Percentiles rank a stretch among this genome's conserved stretches.
phyloP scores from a whole-genome alignment of 2,888 invertebrate species.

The Cinara cedri region DNA sequence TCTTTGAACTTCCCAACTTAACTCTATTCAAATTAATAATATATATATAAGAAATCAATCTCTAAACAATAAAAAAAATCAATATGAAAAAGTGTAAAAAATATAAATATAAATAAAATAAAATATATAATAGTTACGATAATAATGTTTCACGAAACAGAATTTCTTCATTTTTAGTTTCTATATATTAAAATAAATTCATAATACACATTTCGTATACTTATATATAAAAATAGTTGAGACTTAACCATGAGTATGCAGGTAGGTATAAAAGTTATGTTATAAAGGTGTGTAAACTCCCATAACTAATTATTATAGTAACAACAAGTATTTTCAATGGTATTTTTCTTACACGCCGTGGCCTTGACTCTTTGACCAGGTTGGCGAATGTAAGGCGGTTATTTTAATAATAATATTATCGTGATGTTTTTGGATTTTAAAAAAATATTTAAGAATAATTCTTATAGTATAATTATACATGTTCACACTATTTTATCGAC shows the following conservation, averaged over 20 bases:
- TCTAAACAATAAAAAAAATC: background rate
- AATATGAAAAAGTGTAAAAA: background rate
- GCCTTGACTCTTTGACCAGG: slow-evolving; percentile 44
- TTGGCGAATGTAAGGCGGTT: slow-evolving; percentile 14
- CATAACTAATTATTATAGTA: slow-evolving; percentile 22
- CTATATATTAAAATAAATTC: too few species aligned
- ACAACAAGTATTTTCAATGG: slow-evolving; percentile 5
- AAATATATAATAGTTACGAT: background rate
- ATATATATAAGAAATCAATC: background rate
- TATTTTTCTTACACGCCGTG: slow-evolving; percentile 4
- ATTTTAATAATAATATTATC: slow-evolving; percentile 6
- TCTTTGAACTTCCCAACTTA: background rate
- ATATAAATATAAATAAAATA: background rate
- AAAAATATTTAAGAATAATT: background rate
- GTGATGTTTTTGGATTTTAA: background rate
- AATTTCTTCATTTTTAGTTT: too few species aligned
- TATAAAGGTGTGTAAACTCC: slow-evolving; percentile 1
- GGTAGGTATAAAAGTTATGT: background rate
- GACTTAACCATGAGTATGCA: slow-evolving; percentile 3
- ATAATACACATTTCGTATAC: background rate
- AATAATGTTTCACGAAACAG: background rate
- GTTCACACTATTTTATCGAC: too few species aligned
- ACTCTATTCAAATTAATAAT: background rate
- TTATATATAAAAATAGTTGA: background rate
- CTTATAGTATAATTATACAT: too few species aligned